Conservation (phyloP, 2,888 invertebrate species). For the Alviniconcha strummeri region DNA sequence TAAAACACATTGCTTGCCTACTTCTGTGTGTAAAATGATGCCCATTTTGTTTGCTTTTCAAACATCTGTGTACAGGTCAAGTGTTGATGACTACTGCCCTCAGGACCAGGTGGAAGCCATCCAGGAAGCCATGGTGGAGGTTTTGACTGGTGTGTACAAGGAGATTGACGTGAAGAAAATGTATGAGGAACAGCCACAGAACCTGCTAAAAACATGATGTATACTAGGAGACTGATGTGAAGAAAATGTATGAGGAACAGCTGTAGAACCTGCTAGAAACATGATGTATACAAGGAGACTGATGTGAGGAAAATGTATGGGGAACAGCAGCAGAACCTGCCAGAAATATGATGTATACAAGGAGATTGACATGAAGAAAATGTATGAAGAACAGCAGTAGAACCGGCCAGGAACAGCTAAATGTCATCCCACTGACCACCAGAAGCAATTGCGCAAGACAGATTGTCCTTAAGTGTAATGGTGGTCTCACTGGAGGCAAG, state of each 20-base stretch:
- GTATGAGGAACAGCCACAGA: background rate
- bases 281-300: background rate
- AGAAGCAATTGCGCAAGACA: too few species aligned
- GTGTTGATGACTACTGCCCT: constrained; percentile 92
- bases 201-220: background rate
- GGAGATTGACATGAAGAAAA: background rate
- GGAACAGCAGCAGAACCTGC: background rate
- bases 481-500: too few species aligned
- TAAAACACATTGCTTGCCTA: too few species aligned
- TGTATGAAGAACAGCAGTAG: constrained; percentile 11
- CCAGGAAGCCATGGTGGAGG: constrained; percentile 76
- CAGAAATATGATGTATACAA: background rate
- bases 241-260: too few species aligned
- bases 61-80: constrained; percentile 78
- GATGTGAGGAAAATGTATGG: constrained; percentile 4
- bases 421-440: too few species aligned
- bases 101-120: constrained; percentile 87
- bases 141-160: constrained; percentile 55
- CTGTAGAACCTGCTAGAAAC: too few species aligned
- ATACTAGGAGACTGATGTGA: too few species aligned
- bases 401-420: too few species aligned
- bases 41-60: too few species aligned
- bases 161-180: constrained; percentile 4
- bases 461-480: too few species aligned
- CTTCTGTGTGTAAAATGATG: too few species aligned